Evolutionary conservation across 2,797 vertebrate species (phyloP), one percentile per base, ranked within the genome.

Genomic region (Leptoclinus maculatus): DNA sequence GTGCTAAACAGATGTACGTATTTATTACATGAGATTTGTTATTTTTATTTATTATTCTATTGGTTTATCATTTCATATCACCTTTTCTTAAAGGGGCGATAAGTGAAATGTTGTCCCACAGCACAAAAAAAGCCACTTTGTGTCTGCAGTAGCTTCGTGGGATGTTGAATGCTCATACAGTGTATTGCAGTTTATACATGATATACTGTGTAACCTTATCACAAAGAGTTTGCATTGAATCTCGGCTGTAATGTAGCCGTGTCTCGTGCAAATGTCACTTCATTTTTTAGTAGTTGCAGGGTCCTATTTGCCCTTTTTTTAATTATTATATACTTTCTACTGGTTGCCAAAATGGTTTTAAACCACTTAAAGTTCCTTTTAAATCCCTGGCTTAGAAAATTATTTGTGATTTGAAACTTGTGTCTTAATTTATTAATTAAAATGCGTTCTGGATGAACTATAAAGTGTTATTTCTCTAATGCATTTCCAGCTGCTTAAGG

Each of bases 251-350:
- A 39, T 19, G 36, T 5, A 43, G 41, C 41, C 41, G 41, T 1
- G 41, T 16, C 41, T 43, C 41, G 41, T 43, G 39, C 39, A 41
- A 13, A 41, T 41, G 41, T 7, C 2, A 2, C 19, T 16, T 14
- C 1, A 43, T 53, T 23, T 72, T 43, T 65, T 56, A 32, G 5
- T 64, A 47, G 41, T 12, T 64, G n/a, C 66, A 32, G 53, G n/a
- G 10, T 14, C 0, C 4, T 49, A 14, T 29, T 47, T 38, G 49
- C 32, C 1, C 21, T 7, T 47, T 60, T 74, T 53, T 64, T 2
- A 27, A 29, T 68, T n/a, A 13, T 71, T 63, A 69, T 58, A 68
- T 72, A 41, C 57, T 64, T 74, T 69, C n/a, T 51, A 62, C 43
- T 34, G 16, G 5, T 49, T 2, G 2, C 32, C 11, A n/a, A 57